Evolutionary conservation across 2,113 vertebrate genomes (phyloP).

Genomic region (Austrofundulus limnaeus): DNA sequence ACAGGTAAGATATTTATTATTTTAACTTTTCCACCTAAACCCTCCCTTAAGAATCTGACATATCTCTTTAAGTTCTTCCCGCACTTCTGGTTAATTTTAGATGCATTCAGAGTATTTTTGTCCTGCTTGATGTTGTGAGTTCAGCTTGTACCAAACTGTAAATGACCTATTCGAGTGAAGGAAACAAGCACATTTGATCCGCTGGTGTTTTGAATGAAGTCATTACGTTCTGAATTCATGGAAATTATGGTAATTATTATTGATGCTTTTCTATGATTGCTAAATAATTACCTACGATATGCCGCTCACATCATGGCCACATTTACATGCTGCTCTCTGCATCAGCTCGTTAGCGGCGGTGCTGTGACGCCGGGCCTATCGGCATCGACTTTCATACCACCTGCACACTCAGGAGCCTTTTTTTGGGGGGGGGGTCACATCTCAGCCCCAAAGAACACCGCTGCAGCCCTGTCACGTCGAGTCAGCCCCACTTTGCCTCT

Average conservation of each 20-base stretch:
- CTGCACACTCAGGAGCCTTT: conserved; percentile 27
- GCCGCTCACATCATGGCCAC: conserved; percentile 61
- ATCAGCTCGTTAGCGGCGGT: conserved; percentile 45
- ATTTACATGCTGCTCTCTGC: conserved; percentile 71
- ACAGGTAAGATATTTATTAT: too few species aligned
- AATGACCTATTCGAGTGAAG: conserved; percentile 56
- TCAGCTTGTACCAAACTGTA: conserved; percentile 47
- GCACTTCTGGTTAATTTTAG: too few species aligned
- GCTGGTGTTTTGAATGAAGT: conserved; percentile 66
- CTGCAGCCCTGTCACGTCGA: conserved; percentile 50
- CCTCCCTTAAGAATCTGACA: too few species aligned
- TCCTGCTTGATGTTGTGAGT: conserved; percentile 29
- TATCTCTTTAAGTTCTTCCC: too few species aligned
- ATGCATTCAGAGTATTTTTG: neutral
- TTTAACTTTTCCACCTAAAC: too few species aligned
- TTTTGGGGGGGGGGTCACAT: conserved; percentile 18
- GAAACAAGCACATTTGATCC: conserved; percentile 72
- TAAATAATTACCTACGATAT: conserved; percentile 74
- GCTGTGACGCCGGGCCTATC: conserved; percentile 12
- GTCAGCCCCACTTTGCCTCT: conserved; percentile 34
- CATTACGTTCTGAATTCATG: conserved; percentile 62
- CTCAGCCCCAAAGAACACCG: conserved; percentile 27
- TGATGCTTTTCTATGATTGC: conserved; percentile 73
- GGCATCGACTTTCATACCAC: conserved; percentile 33
- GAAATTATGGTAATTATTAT: conserved; percentile 74